A percentile compares a stretch with the other conserved stretches of the same genome.
These are phyloP conservation scores for Microtus ochrogaster DNA, from an alignment of 2,113 vertebrate genomes.

Conservation along the genomic window DNA sequence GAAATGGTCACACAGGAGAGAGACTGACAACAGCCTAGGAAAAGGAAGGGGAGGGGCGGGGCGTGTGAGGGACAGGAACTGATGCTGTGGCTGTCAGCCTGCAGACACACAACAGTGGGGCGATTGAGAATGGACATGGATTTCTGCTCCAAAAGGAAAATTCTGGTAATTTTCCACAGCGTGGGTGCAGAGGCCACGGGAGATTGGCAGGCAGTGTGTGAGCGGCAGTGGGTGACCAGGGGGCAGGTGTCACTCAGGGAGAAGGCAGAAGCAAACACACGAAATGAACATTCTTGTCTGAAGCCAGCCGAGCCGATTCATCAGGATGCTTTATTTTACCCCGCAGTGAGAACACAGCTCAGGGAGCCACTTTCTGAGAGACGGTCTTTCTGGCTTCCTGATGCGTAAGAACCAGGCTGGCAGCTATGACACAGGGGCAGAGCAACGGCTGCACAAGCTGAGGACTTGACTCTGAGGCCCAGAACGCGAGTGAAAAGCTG, in stretches of 20 bases:
- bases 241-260: not conserved
- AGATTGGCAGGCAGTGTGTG: fast-evolving
- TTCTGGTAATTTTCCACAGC: not conserved
- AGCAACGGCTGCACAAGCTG: not conserved
- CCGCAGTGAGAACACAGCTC: not conserved
- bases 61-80: fast-evolving
- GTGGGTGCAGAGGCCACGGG: fast-evolving
- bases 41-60: not conserved
- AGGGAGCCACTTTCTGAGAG: not conserved
- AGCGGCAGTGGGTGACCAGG: not conserved
- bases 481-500: not conserved
- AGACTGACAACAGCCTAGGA: not conserved
- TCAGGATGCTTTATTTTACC: not conserved
- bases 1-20: not conserved
- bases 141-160: not conserved
- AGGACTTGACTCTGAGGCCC: not conserved
- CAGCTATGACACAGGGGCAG: too few species aligned
- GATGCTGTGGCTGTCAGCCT: fast-evolving
- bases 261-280: not conserved
- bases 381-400: not conserved
- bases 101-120: not conserved
- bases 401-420: not conserved
- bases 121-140: not conserved
- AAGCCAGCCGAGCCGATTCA: not conserved
- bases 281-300: not conserved